Evolutionary conservation across 2,113 vertebrate genomes (phyloP).

Genomic region (Calyptomena viridis): DNA sequence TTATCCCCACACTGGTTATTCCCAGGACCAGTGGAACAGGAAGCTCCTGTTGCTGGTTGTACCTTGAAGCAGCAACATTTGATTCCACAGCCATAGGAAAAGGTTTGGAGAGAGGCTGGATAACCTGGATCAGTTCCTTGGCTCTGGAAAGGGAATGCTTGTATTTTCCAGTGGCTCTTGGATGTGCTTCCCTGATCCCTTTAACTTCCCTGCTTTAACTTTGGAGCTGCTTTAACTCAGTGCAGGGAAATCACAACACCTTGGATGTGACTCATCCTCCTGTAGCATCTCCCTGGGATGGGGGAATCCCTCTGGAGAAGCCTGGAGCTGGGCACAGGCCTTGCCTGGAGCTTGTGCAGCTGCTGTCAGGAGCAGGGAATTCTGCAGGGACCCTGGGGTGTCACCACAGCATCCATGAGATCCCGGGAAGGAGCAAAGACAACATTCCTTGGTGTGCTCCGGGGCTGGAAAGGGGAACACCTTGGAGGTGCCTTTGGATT

Average conservation of each 20-base stretch:
- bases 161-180: not conserved
- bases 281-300: not conserved
- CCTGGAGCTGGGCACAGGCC: not conserved
- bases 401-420: not conserved
- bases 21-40: not conserved
- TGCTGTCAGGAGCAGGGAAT: not conserved
- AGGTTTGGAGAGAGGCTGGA: not conserved
- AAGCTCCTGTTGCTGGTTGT: not conserved
- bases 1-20: not conserved
- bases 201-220: too few species aligned
- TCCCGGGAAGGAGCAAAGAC: not conserved
- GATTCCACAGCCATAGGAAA: not conserved
- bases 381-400: not conserved
- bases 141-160: not conserved
- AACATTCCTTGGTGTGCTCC: accelerated
- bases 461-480: not conserved
- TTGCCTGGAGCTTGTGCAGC: not conserved
- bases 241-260: not conserved
- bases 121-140: not conserved
- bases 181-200: not conserved
- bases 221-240: not conserved
- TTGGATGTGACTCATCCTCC: not conserved
- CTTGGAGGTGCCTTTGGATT: not conserved
- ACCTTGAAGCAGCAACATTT: not conserved
- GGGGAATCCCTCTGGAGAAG: not conserved